phyloP scores from a whole-genome alignment of 2,797 vertebrate species.

The Pelobates cultripes region DNA sequence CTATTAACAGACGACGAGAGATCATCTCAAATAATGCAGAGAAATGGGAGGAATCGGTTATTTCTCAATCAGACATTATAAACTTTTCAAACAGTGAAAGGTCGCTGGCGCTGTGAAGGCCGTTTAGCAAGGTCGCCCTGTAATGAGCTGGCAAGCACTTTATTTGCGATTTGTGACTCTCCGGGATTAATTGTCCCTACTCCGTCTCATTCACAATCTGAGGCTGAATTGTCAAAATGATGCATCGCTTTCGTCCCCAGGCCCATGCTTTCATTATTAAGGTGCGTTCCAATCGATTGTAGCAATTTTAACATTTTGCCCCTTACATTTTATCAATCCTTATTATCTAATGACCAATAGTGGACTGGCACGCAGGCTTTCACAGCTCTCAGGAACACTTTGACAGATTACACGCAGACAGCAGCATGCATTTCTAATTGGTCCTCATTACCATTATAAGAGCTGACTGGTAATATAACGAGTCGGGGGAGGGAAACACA shows the following conservation, averaged over 20 bases:
- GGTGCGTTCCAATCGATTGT: slow-evolving; percentile 79
- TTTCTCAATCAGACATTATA: slow-evolving; percentile 74
- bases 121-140: slow-evolving; percentile 82
- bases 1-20: slow-evolving; percentile 1
- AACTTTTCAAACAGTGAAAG: slow-evolving; percentile 81
- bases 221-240: slow-evolving; percentile 81
- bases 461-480: slow-evolving; percentile 60
- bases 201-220: slow-evolving; percentile 78
- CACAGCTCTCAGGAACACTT: slow-evolving; percentile 70
- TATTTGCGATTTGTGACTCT: slow-evolving; percentile 83
- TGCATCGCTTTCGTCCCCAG: slow-evolving; percentile 78
- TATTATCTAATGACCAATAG: slow-evolving; percentile 86
- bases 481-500: slow-evolving; percentile 44
- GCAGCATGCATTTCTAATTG: slow-evolving; percentile 90
- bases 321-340: slow-evolving; percentile 82
- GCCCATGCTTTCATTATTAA: slow-evolving; percentile 80
- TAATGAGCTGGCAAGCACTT: slow-evolving; percentile 82
- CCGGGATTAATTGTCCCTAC: slow-evolving; percentile 86
- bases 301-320: slow-evolving; percentile 82
- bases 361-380: slow-evolving; percentile 70
- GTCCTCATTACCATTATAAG: slow-evolving; percentile 83
- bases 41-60: slow-evolving; percentile 54
- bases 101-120: slow-evolving; percentile 82
- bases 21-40: slow-evolving; percentile 22
- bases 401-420: slow-evolving; percentile 71